These are phyloP conservation scores for Ailuropoda melanoleuca DNA, from an alignment of 2,113 vertebrate species.

Conservation along the genomic window DNA sequence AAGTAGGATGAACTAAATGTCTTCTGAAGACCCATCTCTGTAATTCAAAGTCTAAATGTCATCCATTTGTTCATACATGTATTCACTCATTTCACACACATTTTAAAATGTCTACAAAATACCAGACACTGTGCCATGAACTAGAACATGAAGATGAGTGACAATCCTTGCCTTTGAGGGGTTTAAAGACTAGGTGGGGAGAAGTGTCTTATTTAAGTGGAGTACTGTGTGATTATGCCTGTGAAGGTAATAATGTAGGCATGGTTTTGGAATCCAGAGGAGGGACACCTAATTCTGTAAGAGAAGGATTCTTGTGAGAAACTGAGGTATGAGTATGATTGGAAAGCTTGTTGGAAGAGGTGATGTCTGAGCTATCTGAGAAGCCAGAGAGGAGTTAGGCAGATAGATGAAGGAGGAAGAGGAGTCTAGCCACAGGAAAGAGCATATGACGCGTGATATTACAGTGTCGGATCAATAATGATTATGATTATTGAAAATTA, in stretches of 20 bases:
- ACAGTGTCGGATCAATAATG: neutral
- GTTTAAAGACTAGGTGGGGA: neutral
- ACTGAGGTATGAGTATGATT: neutral
- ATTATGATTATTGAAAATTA: neutral
- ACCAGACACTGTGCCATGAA: neutral
- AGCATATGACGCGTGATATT: neutral
- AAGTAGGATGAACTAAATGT: neutral
- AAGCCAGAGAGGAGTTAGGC: neutral
- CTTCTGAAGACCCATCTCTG: neutral
- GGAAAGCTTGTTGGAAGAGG: neutral
- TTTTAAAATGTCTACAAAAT: neutral
- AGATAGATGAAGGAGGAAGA: neutral
- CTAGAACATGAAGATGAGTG: neutral
- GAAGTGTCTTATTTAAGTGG: neutral
- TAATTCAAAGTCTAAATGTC: conserved; percentile 26
- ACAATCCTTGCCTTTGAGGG: neutral
- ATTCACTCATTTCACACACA: neutral
- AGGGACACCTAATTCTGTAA: neutral
- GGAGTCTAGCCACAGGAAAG: neutral
- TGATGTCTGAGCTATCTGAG: neutral
- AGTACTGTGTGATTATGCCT: neutral
- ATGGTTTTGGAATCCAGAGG: neutral
- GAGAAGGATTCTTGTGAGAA: neutral
- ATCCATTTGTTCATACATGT: neutral
- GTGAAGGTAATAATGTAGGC: neutral